Percentiles rank a stretch among this genome's conserved stretches.
These are phyloP conservation scores for Anodontia alba DNA, from an alignment of 2,888 invertebrate genomes.

Conservation along the genomic window DNA sequence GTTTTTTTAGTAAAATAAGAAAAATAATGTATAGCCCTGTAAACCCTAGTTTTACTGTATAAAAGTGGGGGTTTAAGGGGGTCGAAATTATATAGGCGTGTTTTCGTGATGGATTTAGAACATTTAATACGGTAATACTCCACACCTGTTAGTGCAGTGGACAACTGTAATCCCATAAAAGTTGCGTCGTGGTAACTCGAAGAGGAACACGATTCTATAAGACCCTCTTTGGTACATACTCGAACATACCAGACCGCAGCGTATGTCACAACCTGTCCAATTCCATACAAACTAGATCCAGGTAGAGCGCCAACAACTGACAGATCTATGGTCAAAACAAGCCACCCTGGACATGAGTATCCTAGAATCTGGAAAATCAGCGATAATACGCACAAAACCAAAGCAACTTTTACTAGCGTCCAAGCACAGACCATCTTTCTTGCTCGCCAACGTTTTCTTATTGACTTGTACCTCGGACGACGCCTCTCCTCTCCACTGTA, in stretches of 20 bases:
- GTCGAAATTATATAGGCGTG: no score
- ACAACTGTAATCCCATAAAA: slow-evolving; percentile 33
- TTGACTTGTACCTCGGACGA: not conserved
- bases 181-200: slow-evolving; percentile 20
- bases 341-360: slow-evolving; percentile 43
- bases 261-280: slow-evolving; percentile 29
- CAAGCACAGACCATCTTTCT: not conserved
- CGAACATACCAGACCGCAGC: slow-evolving; percentile 41
- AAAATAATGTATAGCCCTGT: no score
- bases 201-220: not conserved
- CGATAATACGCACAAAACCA: not conserved
- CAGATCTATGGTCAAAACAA: slow-evolving; percentile 31
- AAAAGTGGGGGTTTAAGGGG: no score
- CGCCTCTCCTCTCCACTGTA: not conserved
- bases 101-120: no score
- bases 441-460: not conserved
- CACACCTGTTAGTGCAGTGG: slow-evolving; percentile 30
- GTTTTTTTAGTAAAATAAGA: no score
- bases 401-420: not conserved
- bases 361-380: slow-evolving; percentile 39
- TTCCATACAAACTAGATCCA: slow-evolving; percentile 15
- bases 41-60: no score
- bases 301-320: slow-evolving; percentile 5
- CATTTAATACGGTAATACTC: no score
- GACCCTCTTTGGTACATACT: slow-evolving; percentile 26